Conservation (phyloP, 2,797 vertebrate genomes). For the Melanotaenia trifasciata region DNA sequence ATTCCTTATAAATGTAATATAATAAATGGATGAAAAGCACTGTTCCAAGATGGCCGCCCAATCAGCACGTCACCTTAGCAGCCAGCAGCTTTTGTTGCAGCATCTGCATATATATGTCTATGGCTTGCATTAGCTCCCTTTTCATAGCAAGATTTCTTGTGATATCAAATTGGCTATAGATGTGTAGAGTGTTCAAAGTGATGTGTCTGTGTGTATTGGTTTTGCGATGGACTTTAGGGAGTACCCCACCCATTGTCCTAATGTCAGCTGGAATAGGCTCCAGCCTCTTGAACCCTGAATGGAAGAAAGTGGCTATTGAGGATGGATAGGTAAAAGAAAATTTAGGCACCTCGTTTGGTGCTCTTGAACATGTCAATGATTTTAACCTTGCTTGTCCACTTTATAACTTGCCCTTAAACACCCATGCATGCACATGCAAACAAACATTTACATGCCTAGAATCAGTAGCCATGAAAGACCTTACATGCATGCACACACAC, state of each 20-base stretch:
- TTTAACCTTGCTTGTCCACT: slow-evolving; percentile 47
- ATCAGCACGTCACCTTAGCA: no score
- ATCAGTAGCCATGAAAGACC: slow-evolving; percentile 56
- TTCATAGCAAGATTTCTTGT: no score
- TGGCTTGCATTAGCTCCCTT: no score
- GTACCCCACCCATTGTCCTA: background rate
- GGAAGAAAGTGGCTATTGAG: background rate
- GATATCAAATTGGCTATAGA: background rate
- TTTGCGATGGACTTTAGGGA: no score
- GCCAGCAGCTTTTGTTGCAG: no score
- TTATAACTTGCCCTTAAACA: slow-evolving; percentile 33
- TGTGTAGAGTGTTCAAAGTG: background rate
- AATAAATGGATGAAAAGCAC: no score
- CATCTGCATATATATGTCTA: no score
- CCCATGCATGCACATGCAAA: background rate
- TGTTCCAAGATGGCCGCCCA: no score
- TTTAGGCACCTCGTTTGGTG: slow-evolving; percentile 10
- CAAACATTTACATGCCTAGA: slow-evolving; percentile 1
- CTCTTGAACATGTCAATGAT: slow-evolving; percentile 27
- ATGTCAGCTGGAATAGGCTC: background rate
- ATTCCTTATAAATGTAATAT: no score
- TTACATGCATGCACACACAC: background rate
- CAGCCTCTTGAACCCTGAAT: background rate
- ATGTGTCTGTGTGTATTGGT: background rate
- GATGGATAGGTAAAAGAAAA: background rate